A percentile compares a stretch with the other conserved stretches of the same genome.
Conservation (phyloP, 2,888 invertebrate genomes). For the Lordiphosa fenestrarum region DNA sequence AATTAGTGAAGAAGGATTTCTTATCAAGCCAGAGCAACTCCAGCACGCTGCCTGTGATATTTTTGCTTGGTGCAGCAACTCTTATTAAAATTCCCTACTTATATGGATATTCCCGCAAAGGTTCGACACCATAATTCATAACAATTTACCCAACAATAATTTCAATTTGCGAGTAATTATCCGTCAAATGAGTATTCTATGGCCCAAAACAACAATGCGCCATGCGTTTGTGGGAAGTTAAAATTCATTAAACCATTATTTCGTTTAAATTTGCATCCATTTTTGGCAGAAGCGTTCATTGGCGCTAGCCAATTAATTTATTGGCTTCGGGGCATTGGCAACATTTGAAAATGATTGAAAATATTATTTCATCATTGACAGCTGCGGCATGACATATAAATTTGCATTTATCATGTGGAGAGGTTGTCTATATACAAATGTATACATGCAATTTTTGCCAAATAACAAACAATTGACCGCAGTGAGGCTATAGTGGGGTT, state of each 20-base stretch:
- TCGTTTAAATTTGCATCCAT: constrained; percentile 24
- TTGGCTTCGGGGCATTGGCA: constrained; percentile 26
- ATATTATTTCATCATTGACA: constrained; percentile 63
- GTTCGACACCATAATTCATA: neutral
- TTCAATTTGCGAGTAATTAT: constrained; percentile 1
- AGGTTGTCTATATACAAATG: constrained; percentile 14
- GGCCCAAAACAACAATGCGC: neutral
- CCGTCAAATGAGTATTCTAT: constrained; percentile 3
- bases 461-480: constrained; percentile 53
- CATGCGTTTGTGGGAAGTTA: constrained; percentile 7
- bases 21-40: constrained; percentile 4
- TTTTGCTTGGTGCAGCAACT: neutral
- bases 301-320: constrained; percentile 31
- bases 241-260: constrained; percentile 30
- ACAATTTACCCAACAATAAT: neutral
- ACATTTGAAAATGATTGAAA: constrained; percentile 60
- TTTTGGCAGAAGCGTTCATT: constrained; percentile 1
- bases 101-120: no score
- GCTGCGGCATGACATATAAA: constrained; percentile 49
- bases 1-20: no score
- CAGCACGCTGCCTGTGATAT: no score
- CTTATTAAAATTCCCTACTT: constrained; percentile 30
- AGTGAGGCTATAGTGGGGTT: constrained; percentile 39
- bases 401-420: constrained; percentile 42
- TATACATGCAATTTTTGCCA: constrained; percentile 13